phyloP scores from a whole-genome alignment of 2,888 invertebrate species.

The Muscina levida region DNA sequence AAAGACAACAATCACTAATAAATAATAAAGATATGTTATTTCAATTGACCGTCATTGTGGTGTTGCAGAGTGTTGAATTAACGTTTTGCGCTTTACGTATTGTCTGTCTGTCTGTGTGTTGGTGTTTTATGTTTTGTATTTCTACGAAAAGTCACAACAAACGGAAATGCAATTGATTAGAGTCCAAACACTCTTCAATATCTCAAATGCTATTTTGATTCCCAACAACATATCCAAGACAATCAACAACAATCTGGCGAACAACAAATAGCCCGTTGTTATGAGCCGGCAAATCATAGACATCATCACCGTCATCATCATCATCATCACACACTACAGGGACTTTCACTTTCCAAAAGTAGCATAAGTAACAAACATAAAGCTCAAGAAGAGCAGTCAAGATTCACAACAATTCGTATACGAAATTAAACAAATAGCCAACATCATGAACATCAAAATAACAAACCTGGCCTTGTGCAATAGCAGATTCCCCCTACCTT shows the following conservation, averaged over 20 bases:
- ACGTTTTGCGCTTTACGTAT: neutral
- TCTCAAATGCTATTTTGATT: conserved; percentile 12
- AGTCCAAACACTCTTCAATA: conserved; percentile 1
- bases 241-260: conserved; percentile 6
- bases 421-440: conserved; percentile 10
- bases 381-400: no score
- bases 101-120: neutral
- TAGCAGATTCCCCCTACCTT: no score
- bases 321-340: no score
- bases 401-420: neutral
- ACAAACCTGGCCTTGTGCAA: neutral
- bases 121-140: neutral
- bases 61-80: conserved; percentile 4
- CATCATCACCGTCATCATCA: no score
- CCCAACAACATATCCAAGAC: neutral
- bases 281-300: no score
- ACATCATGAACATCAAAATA: neutral
- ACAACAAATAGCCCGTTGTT: conserved; percentile 12
- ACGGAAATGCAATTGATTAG: conserved; percentile 32
- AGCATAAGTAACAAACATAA: neutral
- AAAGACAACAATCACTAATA: conserved; percentile 29
- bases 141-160: neutral
- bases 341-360: conserved; percentile 29
- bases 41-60: conserved; percentile 52
- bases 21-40: conserved; percentile 45